phyloP scores from a whole-genome alignment of 64 coral and sea anemone genomes.

The Stichodactyla mertensii region DNA sequence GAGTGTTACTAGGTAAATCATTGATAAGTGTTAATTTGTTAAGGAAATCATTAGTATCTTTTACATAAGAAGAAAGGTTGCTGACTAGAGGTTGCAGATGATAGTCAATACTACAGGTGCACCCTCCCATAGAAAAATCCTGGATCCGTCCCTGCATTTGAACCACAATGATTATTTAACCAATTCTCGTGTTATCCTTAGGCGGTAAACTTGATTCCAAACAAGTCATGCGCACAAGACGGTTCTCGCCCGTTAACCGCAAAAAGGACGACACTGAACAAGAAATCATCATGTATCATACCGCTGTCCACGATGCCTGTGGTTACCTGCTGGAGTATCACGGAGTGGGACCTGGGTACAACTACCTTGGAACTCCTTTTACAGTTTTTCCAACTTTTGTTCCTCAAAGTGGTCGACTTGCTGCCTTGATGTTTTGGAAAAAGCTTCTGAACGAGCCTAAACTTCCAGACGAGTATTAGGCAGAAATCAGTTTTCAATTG shows the following conservation, averaged over 20 bases:
- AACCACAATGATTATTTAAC: too few relatives aligned
- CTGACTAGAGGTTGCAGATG: too few relatives aligned
- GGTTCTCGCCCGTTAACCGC: not conserved
- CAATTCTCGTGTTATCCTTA: not conserved
- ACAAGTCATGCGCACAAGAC: constrained; percentile 3
- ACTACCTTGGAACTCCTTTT: constrained; percentile 83
- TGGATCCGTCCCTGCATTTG: not conserved
- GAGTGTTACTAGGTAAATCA: too few relatives aligned
- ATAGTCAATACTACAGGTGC: not conserved
- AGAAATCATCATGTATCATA: constrained; percentile 80
- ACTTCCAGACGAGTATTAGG: constrained; percentile 71
- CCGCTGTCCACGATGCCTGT: constrained; percentile 89
- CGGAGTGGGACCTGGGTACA: constrained; percentile 81
- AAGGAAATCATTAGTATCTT: too few relatives aligned
- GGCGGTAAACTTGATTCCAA: constrained; percentile 19
- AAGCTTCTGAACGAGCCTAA: constrained; percentile 78
- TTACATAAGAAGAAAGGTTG: too few relatives aligned
- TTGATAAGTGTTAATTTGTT: too few relatives aligned
- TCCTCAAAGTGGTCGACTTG: constrained; percentile 78
- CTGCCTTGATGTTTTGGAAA: constrained; percentile 89
- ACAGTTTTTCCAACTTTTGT: constrained; percentile 80
- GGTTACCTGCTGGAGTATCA: constrained; percentile 86
- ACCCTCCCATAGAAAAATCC: not conserved
- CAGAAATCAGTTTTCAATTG: not conserved
- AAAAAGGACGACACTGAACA: constrained; percentile 59